Evolutionary conservation across 1,140 invertebrate species (phyloP).

Genomic region (Gonatopus flavifemur): DNA sequence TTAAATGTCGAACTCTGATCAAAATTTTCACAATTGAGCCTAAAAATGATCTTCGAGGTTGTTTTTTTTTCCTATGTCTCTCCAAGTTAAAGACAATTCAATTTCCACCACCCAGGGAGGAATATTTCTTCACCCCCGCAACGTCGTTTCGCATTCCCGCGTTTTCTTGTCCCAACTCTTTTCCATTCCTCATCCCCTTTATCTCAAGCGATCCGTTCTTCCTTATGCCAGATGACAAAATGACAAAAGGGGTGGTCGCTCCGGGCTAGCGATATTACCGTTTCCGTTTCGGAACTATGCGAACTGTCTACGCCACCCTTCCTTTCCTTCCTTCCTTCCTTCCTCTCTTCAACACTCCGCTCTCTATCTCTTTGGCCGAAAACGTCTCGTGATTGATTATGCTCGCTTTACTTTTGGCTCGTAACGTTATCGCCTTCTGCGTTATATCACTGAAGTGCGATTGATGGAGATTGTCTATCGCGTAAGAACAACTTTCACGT

Average conservation of each 20-base stretch:
- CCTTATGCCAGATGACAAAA: conserved; percentile 49
- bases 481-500: too few species aligned
- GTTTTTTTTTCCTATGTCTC: too few species aligned
- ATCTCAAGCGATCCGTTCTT: conserved; percentile 20
- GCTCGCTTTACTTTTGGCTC: conserved; percentile 49
- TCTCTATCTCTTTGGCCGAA: conserved; percentile 21
- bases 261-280: conserved; percentile 53
- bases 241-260: conserved; percentile 55
- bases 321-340: neutral
- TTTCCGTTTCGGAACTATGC: conserved; percentile 54
- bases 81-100: too few species aligned
- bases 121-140: too few species aligned
- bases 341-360: conserved; percentile 10
- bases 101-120: too few species aligned
- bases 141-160: conserved; percentile 16
- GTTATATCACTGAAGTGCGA: too few species aligned
- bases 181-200: conserved; percentile 18
- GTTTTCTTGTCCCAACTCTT: conserved; percentile 26
- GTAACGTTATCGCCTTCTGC: conserved; percentile 12
- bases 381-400: conserved; percentile 55
- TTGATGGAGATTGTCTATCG: conserved; percentile 41
- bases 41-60: too few species aligned
- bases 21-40: too few species aligned
- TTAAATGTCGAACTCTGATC: too few species aligned
- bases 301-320: conserved; percentile 41